phyloP scores from a whole-genome alignment of 2,113 vertebrate genomes.

The Motacilla alba region DNA sequence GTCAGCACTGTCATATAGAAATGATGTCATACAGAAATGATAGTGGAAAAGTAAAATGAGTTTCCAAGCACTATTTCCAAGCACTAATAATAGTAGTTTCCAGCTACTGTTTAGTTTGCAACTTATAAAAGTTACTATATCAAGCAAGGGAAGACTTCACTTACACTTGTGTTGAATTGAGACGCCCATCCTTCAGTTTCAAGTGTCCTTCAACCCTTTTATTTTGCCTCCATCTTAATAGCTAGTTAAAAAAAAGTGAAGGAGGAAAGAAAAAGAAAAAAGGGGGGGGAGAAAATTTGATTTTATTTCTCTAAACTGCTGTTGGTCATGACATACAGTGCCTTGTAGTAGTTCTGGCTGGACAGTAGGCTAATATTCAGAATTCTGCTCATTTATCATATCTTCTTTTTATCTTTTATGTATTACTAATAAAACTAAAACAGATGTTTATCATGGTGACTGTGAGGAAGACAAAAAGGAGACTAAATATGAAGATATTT shows the following conservation, averaged over 20 bases:
- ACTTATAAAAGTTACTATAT: not conserved
- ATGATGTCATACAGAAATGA: not conserved
- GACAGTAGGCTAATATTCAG: not conserved
- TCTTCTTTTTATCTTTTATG: not conserved
- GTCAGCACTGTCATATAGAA: not conserved
- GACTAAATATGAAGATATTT: not conserved
- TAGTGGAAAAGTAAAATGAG: not conserved
- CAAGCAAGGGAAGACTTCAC: not conserved
- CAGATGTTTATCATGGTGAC: not conserved
- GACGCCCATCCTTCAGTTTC: not conserved
- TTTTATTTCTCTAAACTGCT: not conserved
- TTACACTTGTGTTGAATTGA: not conserved
- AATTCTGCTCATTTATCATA: not conserved
- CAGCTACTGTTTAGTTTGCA: not conserved
- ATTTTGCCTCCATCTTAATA: not conserved
- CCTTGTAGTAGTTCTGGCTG: not conserved
- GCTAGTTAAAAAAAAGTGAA: not conserved
- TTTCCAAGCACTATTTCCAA: not conserved
- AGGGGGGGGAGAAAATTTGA: fast-evolving
- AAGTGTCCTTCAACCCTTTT: not conserved
- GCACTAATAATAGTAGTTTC: not conserved
- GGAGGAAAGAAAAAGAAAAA: not conserved
- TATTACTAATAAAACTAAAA: not conserved
- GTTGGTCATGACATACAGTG: fast-evolving
- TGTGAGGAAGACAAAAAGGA: not conserved